These are phyloP conservation scores for Lamellibrachia satsuma DNA, from an alignment of 2,888 invertebrate genomes.

Conservation along the genomic window DNA sequence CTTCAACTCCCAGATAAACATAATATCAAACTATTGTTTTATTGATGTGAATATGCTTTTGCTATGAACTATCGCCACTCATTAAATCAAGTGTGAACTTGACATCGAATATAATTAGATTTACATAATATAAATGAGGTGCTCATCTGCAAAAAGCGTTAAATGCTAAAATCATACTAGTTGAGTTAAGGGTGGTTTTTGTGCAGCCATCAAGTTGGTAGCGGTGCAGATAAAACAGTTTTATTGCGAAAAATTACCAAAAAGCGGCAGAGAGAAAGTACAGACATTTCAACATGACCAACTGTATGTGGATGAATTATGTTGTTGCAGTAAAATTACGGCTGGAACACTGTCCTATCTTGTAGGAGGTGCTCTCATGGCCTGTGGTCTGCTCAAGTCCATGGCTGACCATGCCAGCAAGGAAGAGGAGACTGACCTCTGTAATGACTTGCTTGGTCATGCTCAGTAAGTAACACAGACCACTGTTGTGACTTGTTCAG, in stretches of 20 bases:
- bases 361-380: constrained; percentile 56
- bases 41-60: not conserved
- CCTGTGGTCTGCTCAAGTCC: constrained; percentile 54
- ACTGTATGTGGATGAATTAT: not conserved
- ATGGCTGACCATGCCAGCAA: constrained; percentile 53
- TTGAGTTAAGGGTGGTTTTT: too few relatives aligned
- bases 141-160: too few relatives aligned
- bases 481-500: constrained; percentile 49
- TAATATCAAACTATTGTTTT: not conserved
- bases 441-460: constrained; percentile 45
- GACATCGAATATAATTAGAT: too few relatives aligned
- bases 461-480: not conserved
- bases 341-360: not conserved
- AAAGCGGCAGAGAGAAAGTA: too few relatives aligned
- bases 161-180: too few relatives aligned
- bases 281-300: too few relatives aligned
- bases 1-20: not conserved
- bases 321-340: not conserved
- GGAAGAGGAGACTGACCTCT: constrained; percentile 61
- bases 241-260: too few relatives aligned
- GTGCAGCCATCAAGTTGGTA: too few relatives aligned
- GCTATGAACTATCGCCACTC: too few relatives aligned
- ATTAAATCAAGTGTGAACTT: too few relatives aligned
- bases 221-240: too few relatives aligned
- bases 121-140: too few relatives aligned